Conservation (phyloP, 1,140 invertebrate genomes). For the Tetragnatha versicolor region DNA sequence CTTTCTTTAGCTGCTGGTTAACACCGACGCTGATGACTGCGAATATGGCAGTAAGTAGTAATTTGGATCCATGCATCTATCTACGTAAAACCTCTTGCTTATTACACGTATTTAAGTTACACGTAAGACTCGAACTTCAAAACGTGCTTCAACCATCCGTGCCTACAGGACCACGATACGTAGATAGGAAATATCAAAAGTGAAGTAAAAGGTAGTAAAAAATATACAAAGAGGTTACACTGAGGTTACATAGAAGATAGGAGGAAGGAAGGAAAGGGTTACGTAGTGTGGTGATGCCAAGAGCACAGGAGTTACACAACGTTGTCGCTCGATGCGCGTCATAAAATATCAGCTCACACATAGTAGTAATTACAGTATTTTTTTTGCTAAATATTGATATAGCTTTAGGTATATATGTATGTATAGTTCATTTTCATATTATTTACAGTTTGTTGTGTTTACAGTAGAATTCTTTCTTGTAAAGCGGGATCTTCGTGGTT, state of each 20-base stretch:
- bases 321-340: slow-evolving; percentile 2
- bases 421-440: slow-evolving; percentile 37
- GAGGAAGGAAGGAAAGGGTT: slow-evolving; percentile 11
- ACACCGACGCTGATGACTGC: too few species aligned
- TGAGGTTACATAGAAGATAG: slow-evolving; percentile 19
- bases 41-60: too few species aligned
- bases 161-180: slow-evolving; percentile 8
- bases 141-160: background rate
- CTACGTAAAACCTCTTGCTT: too few species aligned
- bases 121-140: background rate
- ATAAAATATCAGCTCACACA: slow-evolving; percentile 50
- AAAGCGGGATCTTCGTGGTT: too few species aligned
- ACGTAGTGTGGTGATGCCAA: slow-evolving; percentile 1
- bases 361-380: slow-evolving; percentile 42
- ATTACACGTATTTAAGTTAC: too few species aligned
- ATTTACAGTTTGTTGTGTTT: too few species aligned
- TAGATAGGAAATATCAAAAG: slow-evolving; percentile 39
- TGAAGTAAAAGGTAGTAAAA: slow-evolving; percentile 43
- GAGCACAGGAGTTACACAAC: slow-evolving; percentile 12
- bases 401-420: slow-evolving; percentile 43
- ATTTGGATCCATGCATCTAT: too few species aligned
- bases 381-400: slow-evolving; percentile 49
- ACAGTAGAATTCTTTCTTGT: background rate
- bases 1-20: too few species aligned
- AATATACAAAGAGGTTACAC: slow-evolving; percentile 32